These are phyloP conservation scores for Theodoxus fluviatilis DNA, from an alignment of 2,888 invertebrate genomes.

Conservation along the genomic window DNA sequence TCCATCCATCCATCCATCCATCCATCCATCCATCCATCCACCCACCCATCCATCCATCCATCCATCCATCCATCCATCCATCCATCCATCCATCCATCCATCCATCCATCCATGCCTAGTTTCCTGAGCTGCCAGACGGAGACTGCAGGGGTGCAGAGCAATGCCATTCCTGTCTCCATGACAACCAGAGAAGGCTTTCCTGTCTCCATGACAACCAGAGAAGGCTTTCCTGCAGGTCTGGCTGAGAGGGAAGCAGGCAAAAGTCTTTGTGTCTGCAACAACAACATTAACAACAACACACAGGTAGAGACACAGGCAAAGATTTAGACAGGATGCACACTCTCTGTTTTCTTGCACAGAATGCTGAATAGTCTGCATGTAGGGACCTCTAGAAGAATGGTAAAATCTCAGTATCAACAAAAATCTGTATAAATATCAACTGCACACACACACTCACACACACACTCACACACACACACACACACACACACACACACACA, in stretches of 20 bases:
- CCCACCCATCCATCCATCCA: no score
- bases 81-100: no score
- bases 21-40: no score
- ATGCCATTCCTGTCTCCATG: no score
- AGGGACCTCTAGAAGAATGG: no score
- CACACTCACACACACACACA: neutral
- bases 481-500: neutral
- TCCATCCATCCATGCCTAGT: slow-evolving; percentile 46
- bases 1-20: no score
- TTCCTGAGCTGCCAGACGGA: slow-evolving; percentile 60
- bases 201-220: neutral
- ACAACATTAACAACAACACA: neutral
- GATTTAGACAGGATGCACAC: neutral
- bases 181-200: no score
- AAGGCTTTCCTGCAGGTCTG: slow-evolving; percentile 28
- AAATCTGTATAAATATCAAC: no score
- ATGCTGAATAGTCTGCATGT: neutral
- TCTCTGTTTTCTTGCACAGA: neutral
- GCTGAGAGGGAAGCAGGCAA: slow-evolving; percentile 52
- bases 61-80: no score
- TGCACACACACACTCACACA: neutral
- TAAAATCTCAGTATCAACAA: no score
- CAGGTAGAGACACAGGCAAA: slow-evolving; percentile 3
- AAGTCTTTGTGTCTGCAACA: slow-evolving; percentile 16
- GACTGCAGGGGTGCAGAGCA: no score